Evolutionary conservation across 2,797 vertebrate genomes (phyloP).

Genomic region (Phalloptychus januarius): DNA sequence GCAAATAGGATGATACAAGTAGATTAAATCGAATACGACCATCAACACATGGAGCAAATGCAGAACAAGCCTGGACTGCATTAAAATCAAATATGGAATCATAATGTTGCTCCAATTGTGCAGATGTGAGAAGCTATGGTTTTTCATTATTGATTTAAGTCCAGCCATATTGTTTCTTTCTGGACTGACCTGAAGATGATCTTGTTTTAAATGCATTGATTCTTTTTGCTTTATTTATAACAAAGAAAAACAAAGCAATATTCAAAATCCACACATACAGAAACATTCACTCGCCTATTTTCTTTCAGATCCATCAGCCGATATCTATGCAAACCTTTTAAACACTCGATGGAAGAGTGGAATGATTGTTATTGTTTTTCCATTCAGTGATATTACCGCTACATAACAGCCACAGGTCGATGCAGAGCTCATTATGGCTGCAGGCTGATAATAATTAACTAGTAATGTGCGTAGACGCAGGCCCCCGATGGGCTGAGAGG

Average conservation of each 20-base stretch:
- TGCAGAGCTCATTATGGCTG: constrained; percentile 73
- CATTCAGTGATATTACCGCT: constrained; percentile 72
- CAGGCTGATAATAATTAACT: constrained; percentile 78
- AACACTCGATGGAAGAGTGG: constrained; percentile 50
- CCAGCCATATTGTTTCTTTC: constrained; percentile 51
- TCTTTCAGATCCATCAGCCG: constrained; percentile 62
- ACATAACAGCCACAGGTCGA: constrained; percentile 79
- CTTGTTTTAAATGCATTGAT: background rate
- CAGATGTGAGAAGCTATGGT: constrained; percentile 67
- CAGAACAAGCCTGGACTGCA: too few species aligned
- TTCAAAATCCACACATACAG: constrained; percentile 9
- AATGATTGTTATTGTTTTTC: constrained; percentile 81
- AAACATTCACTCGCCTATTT: constrained; percentile 34
- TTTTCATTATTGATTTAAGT: constrained; percentile 65
- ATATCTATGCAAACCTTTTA: constrained; percentile 66
- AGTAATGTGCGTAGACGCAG: constrained; percentile 68
- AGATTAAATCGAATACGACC: background rate
- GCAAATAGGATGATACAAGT: background rate
- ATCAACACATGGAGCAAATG: too few species aligned
- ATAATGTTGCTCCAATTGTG: too few species aligned
- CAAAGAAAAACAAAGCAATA: background rate
- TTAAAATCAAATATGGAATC: too few species aligned
- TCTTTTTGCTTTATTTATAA: background rate
- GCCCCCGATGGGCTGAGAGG: constrained; percentile 44
- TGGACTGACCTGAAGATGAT: constrained; percentile 32